A percentile compares a stretch with the other conserved stretches of the same genome.
These are phyloP conservation scores for Formicarius rufipectus DNA, from an alignment of 2,113 vertebrate genomes.

Conservation along the genomic window DNA sequence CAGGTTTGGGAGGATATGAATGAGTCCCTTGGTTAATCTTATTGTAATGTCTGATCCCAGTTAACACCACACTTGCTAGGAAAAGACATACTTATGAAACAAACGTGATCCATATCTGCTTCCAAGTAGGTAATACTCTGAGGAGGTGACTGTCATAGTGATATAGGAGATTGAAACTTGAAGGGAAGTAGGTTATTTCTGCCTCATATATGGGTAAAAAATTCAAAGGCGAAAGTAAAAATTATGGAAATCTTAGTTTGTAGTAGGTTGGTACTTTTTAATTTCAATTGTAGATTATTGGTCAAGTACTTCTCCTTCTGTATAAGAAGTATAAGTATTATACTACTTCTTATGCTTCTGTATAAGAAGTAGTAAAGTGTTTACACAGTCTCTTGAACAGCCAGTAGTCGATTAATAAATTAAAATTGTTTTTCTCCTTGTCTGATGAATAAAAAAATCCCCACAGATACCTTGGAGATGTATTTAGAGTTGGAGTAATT, in stretches of 20 bases:
- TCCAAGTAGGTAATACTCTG: background rate
- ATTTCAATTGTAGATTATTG: background rate
- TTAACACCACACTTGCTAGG: background rate
- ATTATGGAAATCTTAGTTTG: background rate
- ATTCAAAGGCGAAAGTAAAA: background rate
- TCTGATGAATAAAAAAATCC: accelerated
- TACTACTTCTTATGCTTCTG: too few relatives aligned
- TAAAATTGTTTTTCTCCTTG: background rate
- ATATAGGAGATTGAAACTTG: background rate
- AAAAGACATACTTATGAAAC: background rate
- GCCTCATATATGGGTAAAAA: background rate
- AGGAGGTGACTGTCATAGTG: background rate
- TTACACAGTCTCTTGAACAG: background rate
- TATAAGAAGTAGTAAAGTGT: background rate
- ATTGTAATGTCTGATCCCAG: background rate
- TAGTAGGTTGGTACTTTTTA: background rate
- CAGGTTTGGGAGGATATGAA: background rate
- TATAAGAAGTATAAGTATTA: background rate
- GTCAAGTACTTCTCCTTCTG: background rate
- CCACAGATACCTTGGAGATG: background rate
- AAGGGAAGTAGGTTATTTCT: background rate
- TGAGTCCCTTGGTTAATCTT: background rate
- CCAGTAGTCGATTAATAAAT: background rate
- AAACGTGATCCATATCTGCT: background rate
- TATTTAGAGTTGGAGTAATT: background rate